phyloP scores from a whole-genome alignment of 2,113 vertebrate species.

The Nothocercus julius region DNA sequence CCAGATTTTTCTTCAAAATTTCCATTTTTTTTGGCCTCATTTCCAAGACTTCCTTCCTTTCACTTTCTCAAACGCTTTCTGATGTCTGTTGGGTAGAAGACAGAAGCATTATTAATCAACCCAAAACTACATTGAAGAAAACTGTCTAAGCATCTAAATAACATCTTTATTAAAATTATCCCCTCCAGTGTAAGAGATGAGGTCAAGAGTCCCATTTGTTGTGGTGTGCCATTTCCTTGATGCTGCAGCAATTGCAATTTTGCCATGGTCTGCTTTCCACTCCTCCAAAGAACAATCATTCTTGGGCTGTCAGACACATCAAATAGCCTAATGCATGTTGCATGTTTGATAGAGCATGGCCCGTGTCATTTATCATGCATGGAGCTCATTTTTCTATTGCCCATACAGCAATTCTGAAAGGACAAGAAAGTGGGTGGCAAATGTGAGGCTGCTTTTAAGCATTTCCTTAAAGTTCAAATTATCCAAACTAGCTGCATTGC shows the following conservation, averaged over 20 bases:
- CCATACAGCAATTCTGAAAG: conserved; percentile 24
- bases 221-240: background rate
- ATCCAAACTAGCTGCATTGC: background rate
- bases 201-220: conserved; percentile 32
- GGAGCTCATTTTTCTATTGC: conserved; percentile 1
- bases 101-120: conserved; percentile 14
- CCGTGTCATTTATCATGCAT: conserved; percentile 15
- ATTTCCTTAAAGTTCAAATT: background rate
- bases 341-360: background rate
- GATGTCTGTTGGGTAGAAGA: background rate
- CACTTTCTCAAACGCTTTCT: background rate
- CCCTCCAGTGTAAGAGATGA: background rate
- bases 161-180: conserved; percentile 59
- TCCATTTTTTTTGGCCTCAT: background rate
- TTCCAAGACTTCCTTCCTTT: background rate
- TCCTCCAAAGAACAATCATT: conserved; percentile 4
- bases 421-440: background rate
- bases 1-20: background rate
- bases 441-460: background rate
- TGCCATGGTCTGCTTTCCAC: background rate
- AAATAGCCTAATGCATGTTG: background rate
- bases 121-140: background rate
- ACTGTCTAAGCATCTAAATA: background rate
- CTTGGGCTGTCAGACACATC: background rate
- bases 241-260: background rate